Evolutionary conservation across 35 echinoderm and acorn worm species (phyloP), one percentile per base, ranked within the genome.

Genomic region (Lytechinus variegatus): DNA sequence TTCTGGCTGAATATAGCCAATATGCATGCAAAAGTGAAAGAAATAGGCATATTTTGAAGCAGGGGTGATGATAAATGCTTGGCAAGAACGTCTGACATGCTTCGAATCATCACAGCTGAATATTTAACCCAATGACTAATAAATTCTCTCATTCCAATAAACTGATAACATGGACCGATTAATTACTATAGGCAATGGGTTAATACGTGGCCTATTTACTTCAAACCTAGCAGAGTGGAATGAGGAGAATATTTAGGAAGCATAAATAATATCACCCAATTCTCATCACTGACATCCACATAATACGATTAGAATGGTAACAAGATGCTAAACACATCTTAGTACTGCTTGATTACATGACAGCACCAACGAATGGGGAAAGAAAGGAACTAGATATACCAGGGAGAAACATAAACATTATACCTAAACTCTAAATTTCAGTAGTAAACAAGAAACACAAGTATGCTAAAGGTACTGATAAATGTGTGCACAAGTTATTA

Each of bases 391-490:
- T 79, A n/a, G 66, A 79, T 16, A 79, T 79, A 79, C 66, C 66
- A 79, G 66, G 66, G 66, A 79, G 66, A 79, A 79, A 79, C 66
- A n/a, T 79, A 79, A 79, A 16, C 66, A 27, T 79, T 24, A 24
- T 24, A 16, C 24, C 61, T 79, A 79, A 44, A 19, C 2, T 79
- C 66, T 79, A 79, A 79, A 79, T 79, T 79, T 79, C 66, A 79
- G 66, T 79, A 79, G 19, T 79, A 79, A 79, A 79, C 66, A 79
- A 79, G 14, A 79, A 71, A 79, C 12, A 79, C 16, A 24, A 24
- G 66, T 79, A 79, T 79, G 66, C 66, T 79, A 16, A 79, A 79
- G 66, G 66, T 79, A 79, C 66, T 79, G 66, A n/a, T 79, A 79
- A 79, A n/a, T 79, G 66, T 79, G 66, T 79, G 66, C 66, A 7